Evolutionary conservation across 2,113 vertebrate species (phyloP).

Genomic region (Alethe castanea): DNA sequence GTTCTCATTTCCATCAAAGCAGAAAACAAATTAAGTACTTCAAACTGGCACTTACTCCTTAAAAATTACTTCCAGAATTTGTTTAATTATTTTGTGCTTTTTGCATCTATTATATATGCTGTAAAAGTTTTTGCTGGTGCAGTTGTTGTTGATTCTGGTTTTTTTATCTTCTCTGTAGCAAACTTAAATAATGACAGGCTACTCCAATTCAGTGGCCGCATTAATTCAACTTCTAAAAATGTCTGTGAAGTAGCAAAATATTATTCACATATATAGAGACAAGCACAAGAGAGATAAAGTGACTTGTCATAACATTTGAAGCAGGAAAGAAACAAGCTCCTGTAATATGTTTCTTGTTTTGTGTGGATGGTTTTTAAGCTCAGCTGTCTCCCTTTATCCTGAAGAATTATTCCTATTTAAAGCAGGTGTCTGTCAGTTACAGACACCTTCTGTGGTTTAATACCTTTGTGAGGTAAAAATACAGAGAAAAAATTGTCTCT

Average conservation of each 20-base stretch:
- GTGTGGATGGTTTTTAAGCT: background rate
- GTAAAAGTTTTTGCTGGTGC: background rate
- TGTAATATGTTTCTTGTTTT: background rate
- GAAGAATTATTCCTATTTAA: background rate
- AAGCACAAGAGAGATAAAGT: background rate
- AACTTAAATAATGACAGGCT: background rate
- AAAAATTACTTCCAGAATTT: background rate
- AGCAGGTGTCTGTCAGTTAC: background rate
- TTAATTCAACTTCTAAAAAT: background rate
- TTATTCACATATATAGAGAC: background rate
- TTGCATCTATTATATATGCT: background rate
- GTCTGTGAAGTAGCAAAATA: background rate
- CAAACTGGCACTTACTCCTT: background rate
- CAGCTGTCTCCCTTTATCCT: background rate
- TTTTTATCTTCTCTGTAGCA: background rate
- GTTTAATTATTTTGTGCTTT: background rate
- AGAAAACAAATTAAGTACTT: background rate
- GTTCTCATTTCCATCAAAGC: background rate
- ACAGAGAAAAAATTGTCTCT: background rate
- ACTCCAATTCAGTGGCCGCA: background rate
- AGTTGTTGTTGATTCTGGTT: background rate
- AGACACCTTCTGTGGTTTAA: background rate
- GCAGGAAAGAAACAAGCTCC: background rate
- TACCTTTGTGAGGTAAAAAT: background rate
- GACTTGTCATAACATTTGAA: background rate